Conservation (phyloP, 2,113 vertebrate genomes). For the Geococcyx californianus region DNA sequence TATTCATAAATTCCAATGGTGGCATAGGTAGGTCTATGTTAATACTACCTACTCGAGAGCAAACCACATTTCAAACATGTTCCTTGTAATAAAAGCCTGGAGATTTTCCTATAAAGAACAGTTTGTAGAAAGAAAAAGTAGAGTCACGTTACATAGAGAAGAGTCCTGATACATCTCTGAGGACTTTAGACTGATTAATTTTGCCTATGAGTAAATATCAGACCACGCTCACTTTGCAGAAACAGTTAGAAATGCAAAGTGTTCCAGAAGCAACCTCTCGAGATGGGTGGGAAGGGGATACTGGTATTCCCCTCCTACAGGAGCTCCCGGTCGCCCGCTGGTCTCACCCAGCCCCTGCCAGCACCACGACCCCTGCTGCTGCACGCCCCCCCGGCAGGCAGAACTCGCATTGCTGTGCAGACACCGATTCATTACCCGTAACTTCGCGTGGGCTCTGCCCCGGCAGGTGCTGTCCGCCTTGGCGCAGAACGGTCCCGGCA, state of each 20-base stretch:
- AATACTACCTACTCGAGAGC: not conserved
- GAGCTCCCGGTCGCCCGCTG: not conserved
- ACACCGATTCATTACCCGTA: not conserved
- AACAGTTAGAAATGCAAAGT: not conserved
- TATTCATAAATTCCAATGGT: not conserved
- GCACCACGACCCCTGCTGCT: not conserved
- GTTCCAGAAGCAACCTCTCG: not conserved
- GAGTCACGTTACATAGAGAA: not conserved
- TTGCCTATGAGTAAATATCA: not conserved
- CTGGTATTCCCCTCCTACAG: not conserved
- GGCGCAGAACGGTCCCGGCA: not conserved
- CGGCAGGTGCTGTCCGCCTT: not conserved
- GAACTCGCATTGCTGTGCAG: too few relatives aligned
- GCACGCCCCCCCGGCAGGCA: not conserved
- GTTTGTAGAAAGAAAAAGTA: not conserved
- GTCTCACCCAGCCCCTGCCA: too few relatives aligned
- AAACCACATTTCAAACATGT: not conserved
- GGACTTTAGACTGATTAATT: not conserved
- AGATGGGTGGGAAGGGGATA: not conserved
- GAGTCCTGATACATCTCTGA: not conserved
- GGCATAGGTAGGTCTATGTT: not conserved
- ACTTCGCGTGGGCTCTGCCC: not conserved
- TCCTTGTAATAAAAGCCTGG: not conserved
- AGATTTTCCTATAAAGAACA: not conserved
- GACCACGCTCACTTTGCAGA: rapidly evolving